phyloP scores from a whole-genome alignment of 1,140 invertebrate species.

The Dendroctonus ponderosae region DNA sequence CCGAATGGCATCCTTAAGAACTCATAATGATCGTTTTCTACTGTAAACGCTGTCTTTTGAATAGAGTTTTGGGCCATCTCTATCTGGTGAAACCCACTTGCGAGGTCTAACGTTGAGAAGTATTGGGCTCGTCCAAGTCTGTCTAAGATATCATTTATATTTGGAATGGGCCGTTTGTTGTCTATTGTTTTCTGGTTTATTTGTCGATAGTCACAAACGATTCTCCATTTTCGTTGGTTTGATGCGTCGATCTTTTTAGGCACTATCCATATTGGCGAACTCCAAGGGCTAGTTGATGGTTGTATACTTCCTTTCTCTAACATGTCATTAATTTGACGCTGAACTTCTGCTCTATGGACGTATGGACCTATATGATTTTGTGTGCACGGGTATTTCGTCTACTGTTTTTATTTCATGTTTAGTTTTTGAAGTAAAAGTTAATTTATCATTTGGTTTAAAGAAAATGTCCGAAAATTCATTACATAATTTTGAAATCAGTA shows the following conservation, averaged over 20 bases:
- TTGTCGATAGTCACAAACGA: conserved; percentile 47
- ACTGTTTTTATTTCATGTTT: no score
- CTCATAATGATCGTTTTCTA: conserved; percentile 42
- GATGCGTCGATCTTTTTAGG: conserved; percentile 41
- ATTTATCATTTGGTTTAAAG: no score
- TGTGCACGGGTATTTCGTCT: no score
- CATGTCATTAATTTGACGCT: not conserved
- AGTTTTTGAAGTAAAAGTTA: no score
- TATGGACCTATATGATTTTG: no score
- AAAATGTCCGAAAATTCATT: no score
- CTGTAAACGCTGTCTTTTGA: conserved; percentile 52
- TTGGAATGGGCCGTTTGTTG: conserved; percentile 54
- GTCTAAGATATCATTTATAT: conserved; percentile 53
- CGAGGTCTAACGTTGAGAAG: conserved; percentile 49
- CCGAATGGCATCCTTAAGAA: conserved; percentile 47
- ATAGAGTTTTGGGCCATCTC: conserved; percentile 44
- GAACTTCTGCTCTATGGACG: no score
- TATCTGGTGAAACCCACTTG: conserved; percentile 44
- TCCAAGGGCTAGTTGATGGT: conserved; percentile 12
- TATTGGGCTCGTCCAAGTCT: conserved; percentile 34
- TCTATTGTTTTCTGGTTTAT: conserved; percentile 46
- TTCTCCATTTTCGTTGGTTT: conserved; percentile 43
- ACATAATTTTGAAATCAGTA: no score
- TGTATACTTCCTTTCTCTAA: not conserved
- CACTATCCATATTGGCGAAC: conserved; percentile 30